A percentile compares a stretch with the other conserved stretches of the same genome.
Conservation (phyloP, 1,140 invertebrate species). For the Atta colombica region DNA sequence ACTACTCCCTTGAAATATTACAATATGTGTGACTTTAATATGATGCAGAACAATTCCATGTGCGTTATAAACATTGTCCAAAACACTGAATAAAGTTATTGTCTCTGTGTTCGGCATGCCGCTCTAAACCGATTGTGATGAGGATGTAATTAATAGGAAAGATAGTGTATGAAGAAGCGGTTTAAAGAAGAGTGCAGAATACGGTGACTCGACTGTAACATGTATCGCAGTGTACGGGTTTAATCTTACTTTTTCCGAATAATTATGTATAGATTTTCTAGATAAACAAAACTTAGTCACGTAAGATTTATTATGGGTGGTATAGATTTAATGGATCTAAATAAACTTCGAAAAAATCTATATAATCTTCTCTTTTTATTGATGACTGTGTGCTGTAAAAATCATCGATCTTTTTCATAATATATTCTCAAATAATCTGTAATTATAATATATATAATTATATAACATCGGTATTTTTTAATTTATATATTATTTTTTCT, state of each 20-base stretch:
- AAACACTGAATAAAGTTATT: not conserved
- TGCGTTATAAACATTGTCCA: constrained; percentile 20
- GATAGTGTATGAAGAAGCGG: not conserved
- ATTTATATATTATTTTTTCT: not conserved
- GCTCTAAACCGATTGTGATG: not conserved
- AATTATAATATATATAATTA: not conserved
- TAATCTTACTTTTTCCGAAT: constrained; percentile 59
- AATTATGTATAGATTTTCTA: constrained; percentile 69
- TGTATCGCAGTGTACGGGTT: constrained; percentile 66
- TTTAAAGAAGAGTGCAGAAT: constrained; percentile 15
- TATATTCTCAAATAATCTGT: not conserved
- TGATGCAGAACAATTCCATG: constrained; percentile 42
- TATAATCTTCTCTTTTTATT: not conserved
- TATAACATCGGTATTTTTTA: not conserved
- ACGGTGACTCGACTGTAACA: constrained; percentile 3
- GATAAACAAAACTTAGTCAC: constrained; percentile 57
- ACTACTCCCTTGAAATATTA: constrained; percentile 45
- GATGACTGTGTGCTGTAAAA: not conserved
- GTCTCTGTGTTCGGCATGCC: not conserved
- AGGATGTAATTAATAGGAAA: not conserved
- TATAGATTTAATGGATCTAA: constrained; percentile 70
- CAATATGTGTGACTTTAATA: constrained; percentile 48
- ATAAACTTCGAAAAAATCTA: constrained; percentile 58
- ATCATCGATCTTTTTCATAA: not conserved
- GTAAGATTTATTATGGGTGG: constrained; percentile 75